Evolutionary conservation across 2,888 invertebrate species (phyloP).

Genomic region (Cantharis lateralis): DNA sequence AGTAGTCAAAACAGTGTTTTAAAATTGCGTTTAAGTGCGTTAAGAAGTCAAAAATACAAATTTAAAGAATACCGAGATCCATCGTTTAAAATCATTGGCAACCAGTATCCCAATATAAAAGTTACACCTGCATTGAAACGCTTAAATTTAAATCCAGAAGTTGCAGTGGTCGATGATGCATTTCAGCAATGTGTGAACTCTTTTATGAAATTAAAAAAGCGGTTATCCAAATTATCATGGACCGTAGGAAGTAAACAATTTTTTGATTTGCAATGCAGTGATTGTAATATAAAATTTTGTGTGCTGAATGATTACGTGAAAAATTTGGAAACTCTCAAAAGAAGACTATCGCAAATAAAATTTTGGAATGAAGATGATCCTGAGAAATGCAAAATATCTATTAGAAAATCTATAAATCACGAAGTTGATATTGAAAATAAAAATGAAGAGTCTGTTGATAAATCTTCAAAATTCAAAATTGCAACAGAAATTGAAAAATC

Average conservation of each 20-base stretch:
- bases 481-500: neutral
- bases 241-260: neutral
- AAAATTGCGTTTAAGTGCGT: neutral
- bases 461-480: neutral
- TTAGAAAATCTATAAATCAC: neutral
- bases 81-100: neutral
- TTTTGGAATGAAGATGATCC: neutral
- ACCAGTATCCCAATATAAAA: neutral
- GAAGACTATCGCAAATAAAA: neutral
- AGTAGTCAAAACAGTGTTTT: neutral
- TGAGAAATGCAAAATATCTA: neutral
- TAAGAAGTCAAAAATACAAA: neutral
- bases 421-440: too few species aligned
- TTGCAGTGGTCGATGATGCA: neutral
- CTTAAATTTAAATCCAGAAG: neutral
- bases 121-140: neutral
- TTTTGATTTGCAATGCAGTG: neutral
- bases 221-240: neutral
- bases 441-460: neutral
- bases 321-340: neutral
- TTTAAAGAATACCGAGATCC: neutral
- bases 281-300: neutral
- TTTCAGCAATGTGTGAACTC: neutral
- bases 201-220: neutral
- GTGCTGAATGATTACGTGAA: neutral